Conservation (phyloP, 2,888 invertebrate genomes). For the Ophion obscuratus region DNA sequence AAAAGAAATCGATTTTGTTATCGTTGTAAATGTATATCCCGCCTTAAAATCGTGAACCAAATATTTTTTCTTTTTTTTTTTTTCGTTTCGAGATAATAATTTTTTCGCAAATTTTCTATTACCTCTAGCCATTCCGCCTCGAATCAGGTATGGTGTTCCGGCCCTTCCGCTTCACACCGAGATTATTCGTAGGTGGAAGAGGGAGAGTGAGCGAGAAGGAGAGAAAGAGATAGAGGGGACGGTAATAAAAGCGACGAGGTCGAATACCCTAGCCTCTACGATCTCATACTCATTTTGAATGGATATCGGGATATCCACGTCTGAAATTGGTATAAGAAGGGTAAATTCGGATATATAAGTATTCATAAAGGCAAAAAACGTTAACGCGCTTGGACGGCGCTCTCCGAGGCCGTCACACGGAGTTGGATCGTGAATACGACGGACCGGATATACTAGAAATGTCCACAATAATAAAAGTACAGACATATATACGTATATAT, state of each 20-base stretch:
- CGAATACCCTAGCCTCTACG: not conserved
- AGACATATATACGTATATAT: not conserved
- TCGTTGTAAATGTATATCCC: no score
- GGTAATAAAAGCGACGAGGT: not conserved
- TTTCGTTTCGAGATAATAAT: not conserved
- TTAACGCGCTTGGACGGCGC: conserved; percentile 29
- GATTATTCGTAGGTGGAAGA: not conserved
- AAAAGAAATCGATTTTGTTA: no score
- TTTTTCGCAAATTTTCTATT: no score
- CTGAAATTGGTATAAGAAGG: conserved; percentile 9
- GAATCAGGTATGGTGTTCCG: no score
- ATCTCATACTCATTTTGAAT: conserved; percentile 35
- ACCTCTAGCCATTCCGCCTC: no score
- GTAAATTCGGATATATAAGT: conserved; percentile 19
- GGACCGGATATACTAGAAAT: conserved; percentile 22
- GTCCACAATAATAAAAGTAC: conserved; percentile 7
- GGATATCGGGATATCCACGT: conserved; percentile 15
- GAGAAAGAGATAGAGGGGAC: not conserved
- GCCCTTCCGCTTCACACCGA: not conserved
- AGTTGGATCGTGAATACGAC: conserved; percentile 20
- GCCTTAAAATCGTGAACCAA: not conserved
- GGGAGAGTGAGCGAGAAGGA: no score
- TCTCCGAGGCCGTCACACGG: not conserved
- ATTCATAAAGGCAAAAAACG: conserved; percentile 31
- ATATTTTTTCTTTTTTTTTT: not conserved